A percentile compares a stretch with the other conserved stretches of the same genome.
phyloP scores from a whole-genome alignment of 2,797 vertebrate species.

The Halcyon smyrnensis region DNA sequence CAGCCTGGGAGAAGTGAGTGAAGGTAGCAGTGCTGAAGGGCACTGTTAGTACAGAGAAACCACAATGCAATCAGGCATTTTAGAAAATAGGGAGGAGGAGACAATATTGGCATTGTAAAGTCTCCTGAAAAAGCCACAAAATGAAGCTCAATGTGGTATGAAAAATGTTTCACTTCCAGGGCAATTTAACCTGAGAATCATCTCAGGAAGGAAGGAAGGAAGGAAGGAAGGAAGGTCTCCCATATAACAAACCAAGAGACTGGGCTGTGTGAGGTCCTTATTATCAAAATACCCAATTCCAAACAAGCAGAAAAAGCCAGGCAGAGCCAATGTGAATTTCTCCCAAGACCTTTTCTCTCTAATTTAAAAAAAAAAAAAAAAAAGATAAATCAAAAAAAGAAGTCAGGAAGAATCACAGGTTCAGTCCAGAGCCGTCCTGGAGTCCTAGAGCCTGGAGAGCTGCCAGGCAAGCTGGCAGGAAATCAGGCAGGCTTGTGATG shows the following conservation, averaged over 20 bases:
- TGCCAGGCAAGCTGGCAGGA: conserved; percentile 59
- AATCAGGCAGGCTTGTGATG: conserved; percentile 6
- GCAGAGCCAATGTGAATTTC: not conserved
- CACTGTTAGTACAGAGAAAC: not conserved
- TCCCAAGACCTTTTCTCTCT: conserved; percentile 5
- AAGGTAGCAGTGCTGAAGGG: not conserved
- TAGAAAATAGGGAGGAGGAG: not conserved
- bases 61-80: not conserved
- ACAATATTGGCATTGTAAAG: not conserved
- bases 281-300: not conserved
- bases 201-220: not conserved
- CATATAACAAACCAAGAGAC: not conserved
- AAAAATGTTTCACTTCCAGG: not conserved
- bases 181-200: not conserved
- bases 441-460: conserved; percentile 18
- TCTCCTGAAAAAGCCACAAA: not conserved
- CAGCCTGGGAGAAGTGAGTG: not conserved
- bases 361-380: not conserved
- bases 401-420: conserved; percentile 39
- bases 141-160: not conserved
- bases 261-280: not conserved
- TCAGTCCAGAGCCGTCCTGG: conserved; percentile 7
- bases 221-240: not conserved
- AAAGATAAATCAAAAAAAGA: not conserved
- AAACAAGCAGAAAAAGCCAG: not conserved